Evolutionary conservation across 2,888 invertebrate species (phyloP), one percentile per base, ranked within the genome.

Genomic region (Asteroscopus sphinx): DNA sequence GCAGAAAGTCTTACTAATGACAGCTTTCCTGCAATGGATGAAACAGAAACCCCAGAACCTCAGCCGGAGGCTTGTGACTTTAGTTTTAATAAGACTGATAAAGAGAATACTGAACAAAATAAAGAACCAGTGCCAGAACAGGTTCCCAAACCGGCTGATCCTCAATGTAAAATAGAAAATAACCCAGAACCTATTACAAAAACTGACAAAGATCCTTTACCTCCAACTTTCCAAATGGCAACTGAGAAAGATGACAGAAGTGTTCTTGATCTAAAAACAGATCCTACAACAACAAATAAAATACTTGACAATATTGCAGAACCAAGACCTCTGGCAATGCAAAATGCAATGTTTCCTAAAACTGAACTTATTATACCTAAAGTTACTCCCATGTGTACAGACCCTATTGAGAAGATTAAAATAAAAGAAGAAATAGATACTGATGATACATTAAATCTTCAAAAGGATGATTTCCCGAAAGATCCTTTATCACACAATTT

Each of bases 1-100:
- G 96, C 97, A 36, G 97, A 97, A 83, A 98, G 97, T 83, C 95
- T 97, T 61, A 97, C 97, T 40, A 97, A 97, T 66, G 98, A 97
- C 82, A 97, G 97, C 79, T 97, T 97, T 79, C 96, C 98, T 36
- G 96, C 97, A 42, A 96, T 97, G 90, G 97, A 97, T 84, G 96
- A 96, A 77, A 94, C 95, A 61, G 96, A 96, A 73, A 94, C 90
- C 73, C 93, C 93, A 56, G 94, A 94, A 59, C 88, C 92, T 26
- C 94, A 94, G 73, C 83, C 90, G 47, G 94, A 93, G 76, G 92
- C 84, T 47, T 92, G 93, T 82, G 94, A 94, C 72, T 94, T 93
- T 80, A 94, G 92, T 81, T 91, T 93, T 69, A 91, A 84, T 81
- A 93, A 93, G 79, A 77, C 88, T 83, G 93, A 93, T 56, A 93